Percentiles rank a stretch among this genome's conserved stretches.
These are phyloP conservation scores for Taurulus bubalis DNA, from an alignment of 2,113 vertebrate species.

Conservation along the genomic window DNA sequence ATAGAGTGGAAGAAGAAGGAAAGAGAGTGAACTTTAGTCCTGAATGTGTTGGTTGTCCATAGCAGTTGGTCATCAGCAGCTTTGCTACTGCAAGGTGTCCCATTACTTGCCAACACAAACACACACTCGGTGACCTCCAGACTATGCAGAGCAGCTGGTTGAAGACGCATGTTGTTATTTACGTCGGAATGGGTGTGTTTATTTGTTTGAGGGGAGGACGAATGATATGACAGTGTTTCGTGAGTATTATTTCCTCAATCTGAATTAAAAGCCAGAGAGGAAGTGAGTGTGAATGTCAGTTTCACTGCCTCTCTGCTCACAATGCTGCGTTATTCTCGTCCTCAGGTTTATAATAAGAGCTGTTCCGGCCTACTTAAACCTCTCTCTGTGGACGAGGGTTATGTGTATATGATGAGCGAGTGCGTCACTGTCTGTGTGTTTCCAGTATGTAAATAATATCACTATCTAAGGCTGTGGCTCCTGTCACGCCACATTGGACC, in stretches of 20 bases:
- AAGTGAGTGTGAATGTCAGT: conserved; percentile 49
- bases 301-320: conserved; percentile 34
- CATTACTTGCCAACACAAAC: conserved; percentile 53
- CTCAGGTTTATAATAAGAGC: conserved; percentile 59
- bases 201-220: neutral
- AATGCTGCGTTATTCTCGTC: conserved; percentile 56
- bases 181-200: neutral
- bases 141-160: conserved; percentile 33
- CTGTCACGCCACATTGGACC: conserved; percentile 8
- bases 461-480: conserved; percentile 18
- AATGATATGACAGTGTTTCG: neutral
- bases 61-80: conserved; percentile 50
- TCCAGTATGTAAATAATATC: conserved; percentile 27
- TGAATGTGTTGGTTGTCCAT: conserved; percentile 7
- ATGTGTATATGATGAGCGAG: conserved; percentile 6
- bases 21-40: conserved; percentile 12
- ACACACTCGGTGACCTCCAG: conserved; percentile 32
- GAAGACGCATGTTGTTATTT: conserved; percentile 2
- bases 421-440: conserved; percentile 29
- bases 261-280: conserved; percentile 16
- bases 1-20: conserved; percentile 1
- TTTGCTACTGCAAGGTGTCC: conserved; percentile 42
- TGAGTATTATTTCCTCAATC: conserved; percentile 14
- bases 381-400: conserved; percentile 10
- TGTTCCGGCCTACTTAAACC: conserved; percentile 37